A percentile compares a stretch with the other conserved stretches of the same genome.
Evolutionary conservation across 2,888 invertebrate species (phyloP).

Genomic region (Neocrepidodera transversa): DNA sequence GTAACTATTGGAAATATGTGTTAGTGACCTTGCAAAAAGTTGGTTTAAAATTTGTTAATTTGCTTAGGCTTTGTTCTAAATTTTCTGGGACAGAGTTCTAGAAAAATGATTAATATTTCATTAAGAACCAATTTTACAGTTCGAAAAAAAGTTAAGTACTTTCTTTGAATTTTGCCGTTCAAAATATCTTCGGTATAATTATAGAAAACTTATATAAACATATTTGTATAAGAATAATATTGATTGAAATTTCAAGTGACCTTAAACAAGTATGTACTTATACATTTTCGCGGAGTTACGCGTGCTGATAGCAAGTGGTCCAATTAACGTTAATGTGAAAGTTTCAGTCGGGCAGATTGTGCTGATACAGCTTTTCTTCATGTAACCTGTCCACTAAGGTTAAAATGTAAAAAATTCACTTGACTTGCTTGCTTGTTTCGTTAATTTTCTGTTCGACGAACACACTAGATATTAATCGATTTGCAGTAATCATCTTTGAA

Average conservation of each 20-base stretch:
- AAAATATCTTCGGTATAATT: no score
- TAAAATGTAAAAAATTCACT: constrained; percentile 9
- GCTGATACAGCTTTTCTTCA: constrained; percentile 19
- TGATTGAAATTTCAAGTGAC: constrained; percentile 14
- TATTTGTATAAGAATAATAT: no score
- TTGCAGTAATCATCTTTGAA: constrained; percentile 17
- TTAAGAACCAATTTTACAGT: no score
- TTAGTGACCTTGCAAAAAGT: no score
- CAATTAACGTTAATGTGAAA: constrained; percentile 33
- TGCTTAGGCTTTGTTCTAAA: no score
- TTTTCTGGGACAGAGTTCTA: no score
- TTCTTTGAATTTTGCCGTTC: no score
- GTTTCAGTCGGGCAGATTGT: constrained; percentile 21
- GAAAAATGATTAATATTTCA: no score
- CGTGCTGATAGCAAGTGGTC: constrained; percentile 27
- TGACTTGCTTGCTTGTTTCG: constrained; percentile 14
- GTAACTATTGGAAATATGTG: no score
- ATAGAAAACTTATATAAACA: no score
- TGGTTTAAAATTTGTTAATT: no score
- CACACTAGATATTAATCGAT: constrained; percentile 21
- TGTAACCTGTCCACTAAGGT: constrained; percentile 16
- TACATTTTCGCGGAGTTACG: constrained; percentile 14
- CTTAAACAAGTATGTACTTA: constrained; percentile 11
- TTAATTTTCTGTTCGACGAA: constrained; percentile 12
- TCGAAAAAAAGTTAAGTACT: no score